phyloP scores from a whole-genome alignment of 2,113 vertebrate genomes.

The Aegithalos caudatus region DNA sequence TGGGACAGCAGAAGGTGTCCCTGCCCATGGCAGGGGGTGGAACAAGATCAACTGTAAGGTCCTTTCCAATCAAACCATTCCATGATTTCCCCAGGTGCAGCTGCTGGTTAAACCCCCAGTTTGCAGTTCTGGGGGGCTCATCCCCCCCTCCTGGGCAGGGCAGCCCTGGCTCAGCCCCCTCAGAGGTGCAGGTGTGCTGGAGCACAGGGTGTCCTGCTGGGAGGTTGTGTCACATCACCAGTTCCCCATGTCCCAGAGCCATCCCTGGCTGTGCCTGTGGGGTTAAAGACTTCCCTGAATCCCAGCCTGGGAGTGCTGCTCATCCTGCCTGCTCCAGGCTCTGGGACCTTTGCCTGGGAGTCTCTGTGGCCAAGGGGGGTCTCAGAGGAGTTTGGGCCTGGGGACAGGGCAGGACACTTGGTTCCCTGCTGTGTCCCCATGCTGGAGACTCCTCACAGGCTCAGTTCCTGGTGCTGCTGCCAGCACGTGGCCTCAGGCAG shows the following conservation, averaged over 20 bases:
- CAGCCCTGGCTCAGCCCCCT: background rate
- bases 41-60: background rate
- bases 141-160: background rate
- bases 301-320: background rate
- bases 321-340: fast-evolving
- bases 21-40: background rate
- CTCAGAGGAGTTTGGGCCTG: background rate
- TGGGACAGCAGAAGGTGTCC: fast-evolving
- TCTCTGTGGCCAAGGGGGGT: fast-evolving
- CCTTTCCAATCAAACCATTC: background rate
- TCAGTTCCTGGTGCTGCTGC: background rate
- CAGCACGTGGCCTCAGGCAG: background rate
- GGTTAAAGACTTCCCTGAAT: background rate
- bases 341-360: background rate
- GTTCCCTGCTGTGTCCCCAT: fast-evolving
- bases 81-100: background rate
- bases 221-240: background rate
- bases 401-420: background rate
- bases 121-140: background rate
- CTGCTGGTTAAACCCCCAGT: background rate
- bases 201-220: background rate
- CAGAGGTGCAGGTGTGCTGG: background rate
- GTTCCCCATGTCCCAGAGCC: background rate
- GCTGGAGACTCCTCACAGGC: background rate
- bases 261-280: fast-evolving